Evolutionary conservation across 2,113 vertebrate species (phyloP), one percentile per base, ranked within the genome.

Genomic region (Pyrgilauda ruficollis): DNA sequence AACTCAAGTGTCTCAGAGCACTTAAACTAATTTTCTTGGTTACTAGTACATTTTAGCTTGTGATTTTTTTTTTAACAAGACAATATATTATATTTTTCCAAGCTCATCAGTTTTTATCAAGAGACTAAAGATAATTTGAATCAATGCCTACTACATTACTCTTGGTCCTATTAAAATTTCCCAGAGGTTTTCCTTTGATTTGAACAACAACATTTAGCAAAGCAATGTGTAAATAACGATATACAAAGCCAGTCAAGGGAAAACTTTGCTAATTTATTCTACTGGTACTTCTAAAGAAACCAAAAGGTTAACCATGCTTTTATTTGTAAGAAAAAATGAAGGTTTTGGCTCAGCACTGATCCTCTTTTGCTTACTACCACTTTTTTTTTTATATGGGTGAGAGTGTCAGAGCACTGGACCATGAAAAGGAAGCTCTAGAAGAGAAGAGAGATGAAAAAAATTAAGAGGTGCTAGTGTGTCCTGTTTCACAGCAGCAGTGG

Each of bases 51-150:
- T 43, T 63, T 68, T 17, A 52, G 12, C 1, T 16, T 44, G 35
- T 56, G 27, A 43, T 41, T 35, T 17, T 56, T 61, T 53, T 75
- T 92, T 86, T 39, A 93, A 55, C 37, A 83, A 72, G 26, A 90
- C 19, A 10, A 33, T 43, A 76, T 93, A 90, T 93, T 90, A 31
- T 35, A 37, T 15, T 74, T 92, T 55, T 79, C 37, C 70, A 47
- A 74, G 33, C 17, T 89, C 35, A 76, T 77, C 73, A 76, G 46
- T 84, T 93, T 97, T 93, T 95, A 41, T 87, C 74, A 91, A 69
- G 53, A 88, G 46, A 89, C 64, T 83, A n/a, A 77, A 83, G 72
- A 58, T 82, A 46, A 80, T 73, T 63, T 90, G 86, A 61, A 68
- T 27, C 56, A 69, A 28, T 82, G 31, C 33, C 28, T 76, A 43